A percentile compares a stretch with the other conserved stretches of the same genome.
These are phyloP conservation scores for Hydrozoanthus gracilis DNA, from an alignment of 92 coral and sea anemone species.

Conservation along the genomic window DNA sequence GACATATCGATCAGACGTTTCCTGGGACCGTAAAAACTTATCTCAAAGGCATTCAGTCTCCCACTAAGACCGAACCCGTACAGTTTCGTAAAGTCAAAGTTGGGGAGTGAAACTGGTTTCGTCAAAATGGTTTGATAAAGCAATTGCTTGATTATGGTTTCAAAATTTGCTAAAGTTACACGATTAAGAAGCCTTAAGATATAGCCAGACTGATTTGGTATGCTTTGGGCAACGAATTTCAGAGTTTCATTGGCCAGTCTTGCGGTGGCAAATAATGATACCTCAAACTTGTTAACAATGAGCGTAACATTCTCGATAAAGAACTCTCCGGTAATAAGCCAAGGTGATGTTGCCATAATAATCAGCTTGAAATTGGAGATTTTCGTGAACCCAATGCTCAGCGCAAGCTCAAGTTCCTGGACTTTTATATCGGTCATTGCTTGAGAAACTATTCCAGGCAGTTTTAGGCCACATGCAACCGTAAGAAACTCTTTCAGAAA, in stretches of 20 bases:
- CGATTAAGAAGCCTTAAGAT: conserved; percentile 1
- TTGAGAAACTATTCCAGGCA: conserved; percentile 46
- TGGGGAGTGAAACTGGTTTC: conserved; percentile 37
- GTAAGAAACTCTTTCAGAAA: conserved; percentile 46
- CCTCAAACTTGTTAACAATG: conserved; percentile 22
- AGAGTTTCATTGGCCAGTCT: conserved; percentile 19
- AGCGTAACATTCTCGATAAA: conserved; percentile 21
- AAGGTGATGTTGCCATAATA: conserved; percentile 33
- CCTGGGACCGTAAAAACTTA: conserved; percentile 29
- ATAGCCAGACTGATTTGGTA: conserved; percentile 24
- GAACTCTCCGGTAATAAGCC: conserved; percentile 41
- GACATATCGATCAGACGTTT: conserved; percentile 25
- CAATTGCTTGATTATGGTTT: conserved; percentile 8
- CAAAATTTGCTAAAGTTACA: conserved; percentile 15
- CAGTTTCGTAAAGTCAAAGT: conserved; percentile 48
- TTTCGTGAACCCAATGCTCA: conserved; percentile 25
- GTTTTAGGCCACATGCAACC: conserved; percentile 15
- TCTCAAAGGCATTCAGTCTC: conserved; percentile 34
- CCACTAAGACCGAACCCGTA: conserved; percentile 41
- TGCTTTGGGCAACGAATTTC: background rate
- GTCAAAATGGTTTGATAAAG: conserved; percentile 26
- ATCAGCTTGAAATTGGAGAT: conserved; percentile 32
- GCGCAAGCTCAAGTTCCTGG: conserved; percentile 23
- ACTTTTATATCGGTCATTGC: conserved; percentile 27
- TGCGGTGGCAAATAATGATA: conserved; percentile 17